Evolutionary conservation across 2,113 vertebrate species (phyloP), one percentile per base, ranked within the genome.

Genomic region (Tiliqua scincoides): DNA sequence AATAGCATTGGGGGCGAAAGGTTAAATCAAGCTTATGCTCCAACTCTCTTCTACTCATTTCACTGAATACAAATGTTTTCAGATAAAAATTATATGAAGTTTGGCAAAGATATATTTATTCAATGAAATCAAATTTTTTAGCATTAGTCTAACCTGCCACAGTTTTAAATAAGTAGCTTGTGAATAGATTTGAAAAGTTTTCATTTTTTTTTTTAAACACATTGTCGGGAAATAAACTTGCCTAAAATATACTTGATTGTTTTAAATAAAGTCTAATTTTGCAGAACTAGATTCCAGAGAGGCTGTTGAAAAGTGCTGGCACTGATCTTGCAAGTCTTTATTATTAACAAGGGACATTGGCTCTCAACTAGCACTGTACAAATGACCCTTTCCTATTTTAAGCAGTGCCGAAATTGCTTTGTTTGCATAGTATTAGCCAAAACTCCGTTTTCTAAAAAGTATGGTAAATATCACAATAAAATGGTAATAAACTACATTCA

Each of bases 111-210:
- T 87, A 59, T n/a, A 35, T 79, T 83, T 88, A 77, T 91, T 91
- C 78, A 89, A 72, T 83, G 67, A 76, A 93, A 86, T 87, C 83
- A 86, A 91, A 91, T 88, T 14, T 78, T 92, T 94, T 62, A 76
- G 75, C 67, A 89, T 65, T 89, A 82, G 48, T 91, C 63, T 79
- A 92, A 79, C 79, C 12, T 40, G 32, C 82, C 87, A 80, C 18
- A 85, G 32, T 87, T 91, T 89, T 54, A 91, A 85, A 84, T 91
- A 90, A 91, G 32, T 84, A 85, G 72, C 62, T 54, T 87, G 70
- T 71, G 27, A 35, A 81, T 81, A 59, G 71, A 74, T 54, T 63
- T 72, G 62, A 82, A 62, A 32, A 84, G 4, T 12, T 87, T 90
- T 91, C 87, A 86, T 1, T 74, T 48, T n/a, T 35, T 5, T 71